Conservation (phyloP, 1,140 invertebrate species). For the Penaeus indicus region DNA sequence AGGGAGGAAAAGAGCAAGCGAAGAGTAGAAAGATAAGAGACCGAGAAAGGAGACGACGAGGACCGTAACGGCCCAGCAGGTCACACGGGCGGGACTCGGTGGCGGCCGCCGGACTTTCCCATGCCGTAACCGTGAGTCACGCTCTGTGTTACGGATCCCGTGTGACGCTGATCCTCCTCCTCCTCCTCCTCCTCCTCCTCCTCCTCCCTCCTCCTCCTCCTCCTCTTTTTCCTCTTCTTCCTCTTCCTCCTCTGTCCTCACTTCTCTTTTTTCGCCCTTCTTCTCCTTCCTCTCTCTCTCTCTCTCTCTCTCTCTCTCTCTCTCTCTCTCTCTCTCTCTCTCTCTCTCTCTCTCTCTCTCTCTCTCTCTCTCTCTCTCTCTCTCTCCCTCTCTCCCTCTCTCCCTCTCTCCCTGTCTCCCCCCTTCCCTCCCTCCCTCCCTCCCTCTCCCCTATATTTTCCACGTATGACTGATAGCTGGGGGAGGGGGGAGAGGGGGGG, state of each 20-base stretch:
- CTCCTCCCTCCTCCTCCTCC: neutral
- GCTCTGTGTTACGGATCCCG: neutral
- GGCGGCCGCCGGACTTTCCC: neutral
- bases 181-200: neutral
- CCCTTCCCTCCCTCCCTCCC: neutral
- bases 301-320: neutral
- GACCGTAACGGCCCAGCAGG: neutral
- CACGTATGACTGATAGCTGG: neutral
- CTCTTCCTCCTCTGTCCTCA: too few species aligned
- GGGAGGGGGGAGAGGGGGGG: neutral
- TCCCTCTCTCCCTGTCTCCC: neutral
- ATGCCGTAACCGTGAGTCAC: neutral
- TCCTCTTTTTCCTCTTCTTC: too few species aligned
- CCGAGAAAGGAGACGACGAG: neutral
- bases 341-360: neutral
- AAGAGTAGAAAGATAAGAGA: neutral
- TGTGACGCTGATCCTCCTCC: too few species aligned
- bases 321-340: neutral
- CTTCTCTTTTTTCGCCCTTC: neutral
- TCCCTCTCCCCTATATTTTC: slow-evolving; percentile 6
- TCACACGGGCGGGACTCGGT: neutral
- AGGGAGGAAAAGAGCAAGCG: neutral
- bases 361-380: neutral
- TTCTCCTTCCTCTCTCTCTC: neutral
- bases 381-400: neutral